Conservation (phyloP, 2,888 invertebrate species). For the Smittia aterrima region DNA sequence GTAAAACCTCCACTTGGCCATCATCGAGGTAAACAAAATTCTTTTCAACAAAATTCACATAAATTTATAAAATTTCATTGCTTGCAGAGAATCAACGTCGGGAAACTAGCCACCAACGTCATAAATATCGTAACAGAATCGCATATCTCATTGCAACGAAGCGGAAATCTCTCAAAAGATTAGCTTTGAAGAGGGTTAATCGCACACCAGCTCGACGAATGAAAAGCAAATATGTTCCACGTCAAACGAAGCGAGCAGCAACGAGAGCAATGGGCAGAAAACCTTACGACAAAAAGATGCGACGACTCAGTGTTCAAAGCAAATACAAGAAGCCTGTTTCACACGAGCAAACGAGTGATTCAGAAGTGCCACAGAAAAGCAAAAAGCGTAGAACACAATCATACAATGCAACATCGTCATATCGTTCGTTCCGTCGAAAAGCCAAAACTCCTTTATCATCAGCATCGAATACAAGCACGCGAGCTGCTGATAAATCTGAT, state of each 20-base stretch:
- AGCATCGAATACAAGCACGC: conserved; percentile 22
- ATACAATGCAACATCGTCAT: conserved; percentile 39
- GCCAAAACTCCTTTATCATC: conserved; percentile 37
- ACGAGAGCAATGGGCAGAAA: conserved; percentile 43
- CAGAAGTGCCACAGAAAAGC: conserved; percentile 36
- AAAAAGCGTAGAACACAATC: conserved; percentile 38
- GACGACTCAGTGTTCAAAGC: conserved; percentile 38
- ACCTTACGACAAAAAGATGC: conserved; percentile 42
- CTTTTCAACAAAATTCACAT: too few relatives aligned
- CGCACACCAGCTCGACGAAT: conserved; percentile 46
- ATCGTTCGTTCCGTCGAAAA: conserved; percentile 38
- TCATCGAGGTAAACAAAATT: conserved; percentile 36
- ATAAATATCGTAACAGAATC: conserved; percentile 64
- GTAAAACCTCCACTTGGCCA: neutral
- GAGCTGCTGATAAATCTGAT: conserved; percentile 28
- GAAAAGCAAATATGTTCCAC: conserved; percentile 44
- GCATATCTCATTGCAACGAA: conserved; percentile 72
- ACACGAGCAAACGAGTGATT: conserved; percentile 42
- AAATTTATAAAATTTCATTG: too few relatives aligned
- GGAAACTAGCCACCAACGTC: conserved; percentile 46
- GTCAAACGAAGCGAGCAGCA: conserved; percentile 43
- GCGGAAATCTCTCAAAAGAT: conserved; percentile 63
- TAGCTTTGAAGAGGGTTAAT: conserved; percentile 60
- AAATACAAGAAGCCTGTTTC: conserved; percentile 41
- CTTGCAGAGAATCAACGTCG: conserved; percentile 9